These are phyloP conservation scores for Pogona vitticeps DNA, from an alignment of 2,113 vertebrate species.

Conservation along the genomic window DNA sequence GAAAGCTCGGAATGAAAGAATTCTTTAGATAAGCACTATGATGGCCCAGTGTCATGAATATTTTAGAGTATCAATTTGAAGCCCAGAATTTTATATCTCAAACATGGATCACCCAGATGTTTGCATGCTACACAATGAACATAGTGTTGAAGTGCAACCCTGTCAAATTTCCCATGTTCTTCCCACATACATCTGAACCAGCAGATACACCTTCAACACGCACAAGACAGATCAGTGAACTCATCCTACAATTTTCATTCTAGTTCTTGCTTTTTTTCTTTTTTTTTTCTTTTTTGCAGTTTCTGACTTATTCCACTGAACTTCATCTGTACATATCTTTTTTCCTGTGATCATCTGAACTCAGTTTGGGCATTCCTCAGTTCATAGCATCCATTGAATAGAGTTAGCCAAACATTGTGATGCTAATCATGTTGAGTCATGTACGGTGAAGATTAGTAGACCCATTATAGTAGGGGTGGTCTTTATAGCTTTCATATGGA, in stretches of 20 bases:
- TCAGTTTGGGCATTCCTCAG: background rate
- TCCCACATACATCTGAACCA: background rate
- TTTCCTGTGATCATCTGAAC: background rate
- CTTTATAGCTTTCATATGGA: slow-evolving; percentile 26
- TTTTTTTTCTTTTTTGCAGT: background rate
- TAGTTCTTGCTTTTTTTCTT: background rate
- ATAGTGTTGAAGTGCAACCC: background rate
- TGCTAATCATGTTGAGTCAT: background rate
- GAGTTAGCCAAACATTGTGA: slow-evolving; percentile 35
- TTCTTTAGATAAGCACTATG: background rate
- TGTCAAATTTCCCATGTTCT: background rate
- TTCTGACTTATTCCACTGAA: background rate
- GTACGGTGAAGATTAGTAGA: slow-evolving; percentile 12
- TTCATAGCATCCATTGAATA: background rate
- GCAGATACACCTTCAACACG: background rate
- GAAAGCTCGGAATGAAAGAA: background rate
- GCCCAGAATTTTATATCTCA: background rate
- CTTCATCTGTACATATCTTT: background rate
- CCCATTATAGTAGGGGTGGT: background rate
- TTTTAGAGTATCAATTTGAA: slow-evolving; percentile 7
- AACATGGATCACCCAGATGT: background rate
- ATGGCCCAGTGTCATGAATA: background rate
- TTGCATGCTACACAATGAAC: background rate
- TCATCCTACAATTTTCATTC: accelerated
- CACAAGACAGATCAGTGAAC: background rate